Evolutionary conservation across 1,140 invertebrate species (phyloP).

Genomic region (Pseudomyrmex concolor): DNA sequence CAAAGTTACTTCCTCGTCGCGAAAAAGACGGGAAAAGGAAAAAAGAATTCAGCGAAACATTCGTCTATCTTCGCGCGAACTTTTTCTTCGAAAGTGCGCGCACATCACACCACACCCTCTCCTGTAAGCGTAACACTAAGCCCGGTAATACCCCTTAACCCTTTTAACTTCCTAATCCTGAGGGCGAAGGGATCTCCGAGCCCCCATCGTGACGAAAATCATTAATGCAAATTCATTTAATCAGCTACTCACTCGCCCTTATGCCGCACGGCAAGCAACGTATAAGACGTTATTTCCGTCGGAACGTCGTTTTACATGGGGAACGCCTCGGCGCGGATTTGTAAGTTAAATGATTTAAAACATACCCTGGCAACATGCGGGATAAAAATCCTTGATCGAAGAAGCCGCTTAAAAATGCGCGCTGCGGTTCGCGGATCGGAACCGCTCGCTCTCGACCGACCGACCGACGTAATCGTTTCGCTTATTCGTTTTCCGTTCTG

Average conservation of each 20-base stretch:
- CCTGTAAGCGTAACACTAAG: slow-evolving; percentile 50
- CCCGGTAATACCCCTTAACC: slow-evolving; percentile 66
- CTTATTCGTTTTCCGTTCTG: slow-evolving; percentile 25
- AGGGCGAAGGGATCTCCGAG: slow-evolving; percentile 62
- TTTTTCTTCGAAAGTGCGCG: slow-evolving; percentile 4
- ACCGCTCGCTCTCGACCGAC: not conserved
- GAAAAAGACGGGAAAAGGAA: not conserved
- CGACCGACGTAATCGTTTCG: slow-evolving; percentile 34
- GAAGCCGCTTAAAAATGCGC: slow-evolving; percentile 39
- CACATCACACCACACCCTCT: slow-evolving; percentile 12
- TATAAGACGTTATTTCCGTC: slow-evolving; percentile 24
- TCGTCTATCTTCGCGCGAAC: slow-evolving; percentile 35
- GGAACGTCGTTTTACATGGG: slow-evolving; percentile 14
- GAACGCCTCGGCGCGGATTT: not conserved
- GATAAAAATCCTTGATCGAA: slow-evolving; percentile 8
- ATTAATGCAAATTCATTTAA: slow-evolving; percentile 72
- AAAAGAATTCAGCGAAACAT: slow-evolving; percentile 12
- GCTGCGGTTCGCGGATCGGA: not conserved
- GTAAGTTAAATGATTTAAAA: slow-evolving; percentile 49
- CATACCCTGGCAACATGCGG: not conserved
- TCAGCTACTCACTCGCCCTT: slow-evolving; percentile 35
- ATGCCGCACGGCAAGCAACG: not conserved
- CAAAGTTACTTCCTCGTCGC: not conserved
- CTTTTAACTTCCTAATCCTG: slow-evolving; percentile 69
- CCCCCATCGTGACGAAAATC: slow-evolving; percentile 70